These are phyloP conservation scores for Gymnoscelis rufifasciata DNA, from an alignment of 2,888 invertebrate genomes.

Conservation along the genomic window DNA sequence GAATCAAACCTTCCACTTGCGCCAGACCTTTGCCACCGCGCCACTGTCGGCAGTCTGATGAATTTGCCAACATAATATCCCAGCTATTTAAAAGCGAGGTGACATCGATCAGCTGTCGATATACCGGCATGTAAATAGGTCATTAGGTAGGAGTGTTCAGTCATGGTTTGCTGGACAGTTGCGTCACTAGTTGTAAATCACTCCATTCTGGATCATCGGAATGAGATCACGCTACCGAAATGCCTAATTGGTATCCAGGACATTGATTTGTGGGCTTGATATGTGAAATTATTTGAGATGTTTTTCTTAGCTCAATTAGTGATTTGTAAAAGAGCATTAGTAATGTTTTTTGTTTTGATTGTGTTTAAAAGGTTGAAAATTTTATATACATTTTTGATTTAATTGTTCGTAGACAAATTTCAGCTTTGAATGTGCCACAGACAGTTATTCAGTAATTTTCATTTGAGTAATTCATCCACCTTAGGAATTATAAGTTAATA, in stretches of 20 bases:
- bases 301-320: constrained; percentile 2
- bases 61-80: too few relatives aligned
- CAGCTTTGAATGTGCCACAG: too few relatives aligned
- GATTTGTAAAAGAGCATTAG: not conserved
- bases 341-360: too few relatives aligned
- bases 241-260: constrained; percentile 27
- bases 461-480: too few relatives aligned
- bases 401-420: too few relatives aligned
- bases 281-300: not conserved
- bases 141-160: constrained; percentile 70
- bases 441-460: too few relatives aligned
- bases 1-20: too few relatives aligned
- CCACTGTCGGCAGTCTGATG: too few relatives aligned
- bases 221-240: constrained; percentile 28
- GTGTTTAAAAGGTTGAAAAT: too few relatives aligned
- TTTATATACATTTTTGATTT: too few relatives aligned
- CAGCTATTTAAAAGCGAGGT: constrained; percentile 10
- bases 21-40: too few relatives aligned
- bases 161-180: constrained; percentile 66
- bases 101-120: constrained; percentile 40
- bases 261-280: constrained; percentile 27
- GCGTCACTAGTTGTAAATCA: constrained; percentile 53
- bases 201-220: constrained; percentile 41
- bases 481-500: too few relatives aligned
- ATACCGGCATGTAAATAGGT: constrained; percentile 53